These are phyloP conservation scores for Drosophila bocki DNA, from an alignment of 1,140 invertebrate species.

Conservation along the genomic window DNA sequence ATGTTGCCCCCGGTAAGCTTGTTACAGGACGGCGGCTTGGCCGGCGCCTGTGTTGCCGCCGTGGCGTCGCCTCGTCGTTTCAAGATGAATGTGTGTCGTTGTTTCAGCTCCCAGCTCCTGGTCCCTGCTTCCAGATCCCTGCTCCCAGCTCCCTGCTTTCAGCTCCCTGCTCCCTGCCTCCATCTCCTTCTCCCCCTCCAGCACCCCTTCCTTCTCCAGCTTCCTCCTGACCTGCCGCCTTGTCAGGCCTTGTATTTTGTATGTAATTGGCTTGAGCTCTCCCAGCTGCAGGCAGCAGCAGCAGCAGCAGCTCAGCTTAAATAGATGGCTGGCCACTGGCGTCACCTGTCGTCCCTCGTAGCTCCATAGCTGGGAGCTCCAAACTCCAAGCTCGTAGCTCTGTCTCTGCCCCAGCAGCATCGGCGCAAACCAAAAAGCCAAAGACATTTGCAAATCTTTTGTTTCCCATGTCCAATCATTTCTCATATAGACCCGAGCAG, in stretches of 20 bases:
- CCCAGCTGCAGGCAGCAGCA: not conserved
- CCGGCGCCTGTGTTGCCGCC: slow-evolving; percentile 51
- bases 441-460: slow-evolving; percentile 85
- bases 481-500: slow-evolving; percentile 79
- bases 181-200: not conserved
- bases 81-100: slow-evolving; percentile 80
- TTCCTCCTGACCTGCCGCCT: slow-evolving; percentile 14
- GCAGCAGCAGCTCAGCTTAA: slow-evolving; percentile 39
- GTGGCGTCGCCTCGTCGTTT: slow-evolving; percentile 40
- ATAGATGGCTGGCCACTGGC: slow-evolving; percentile 69
- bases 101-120: slow-evolving; percentile 19
- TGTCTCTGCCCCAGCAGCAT: slow-evolving; percentile 13
- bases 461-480: slow-evolving; percentile 84
- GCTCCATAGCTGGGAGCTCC: slow-evolving; percentile 26
- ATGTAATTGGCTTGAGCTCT: slow-evolving; percentile 72
- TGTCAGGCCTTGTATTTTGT: slow-evolving; percentile 81
- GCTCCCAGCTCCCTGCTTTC: not conserved
- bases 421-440: slow-evolving; percentile 74
- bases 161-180: not conserved
- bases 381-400: slow-evolving; percentile 11
- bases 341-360: slow-evolving; percentile 69
- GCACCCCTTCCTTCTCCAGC: not conserved
- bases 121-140: not conserved
- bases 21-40: slow-evolving; percentile 58
- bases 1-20: slow-evolving; percentile 53